phyloP scores from a whole-genome alignment of 1,140 invertebrate genomes.

The Neocloeon triangulifer region DNA sequence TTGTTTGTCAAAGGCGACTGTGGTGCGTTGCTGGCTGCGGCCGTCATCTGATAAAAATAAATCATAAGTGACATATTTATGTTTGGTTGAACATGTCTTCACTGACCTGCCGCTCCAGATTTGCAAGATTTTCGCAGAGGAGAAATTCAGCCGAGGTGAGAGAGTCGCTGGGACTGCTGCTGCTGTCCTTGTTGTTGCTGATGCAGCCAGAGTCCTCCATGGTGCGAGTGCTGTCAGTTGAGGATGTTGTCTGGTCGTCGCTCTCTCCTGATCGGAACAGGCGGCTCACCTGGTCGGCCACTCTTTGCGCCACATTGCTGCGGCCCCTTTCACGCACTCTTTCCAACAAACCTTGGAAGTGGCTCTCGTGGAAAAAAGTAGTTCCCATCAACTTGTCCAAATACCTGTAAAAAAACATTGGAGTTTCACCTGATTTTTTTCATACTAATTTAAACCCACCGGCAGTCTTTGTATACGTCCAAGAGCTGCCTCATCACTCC shows the following conservation, averaged over 20 bases:
- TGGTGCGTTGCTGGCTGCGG: no score
- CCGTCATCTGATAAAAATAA: no score
- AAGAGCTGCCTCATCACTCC: slow-evolving; percentile 56
- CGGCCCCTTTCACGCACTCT: slow-evolving; percentile 26
- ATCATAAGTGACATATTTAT: no score
- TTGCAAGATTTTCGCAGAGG: slow-evolving; percentile 9
- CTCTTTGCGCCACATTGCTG: slow-evolving; percentile 24
- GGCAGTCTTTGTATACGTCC: slow-evolving; percentile 65
- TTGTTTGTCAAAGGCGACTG: no score
- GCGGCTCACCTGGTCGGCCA: slow-evolving; percentile 30
- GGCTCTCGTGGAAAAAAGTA: slow-evolving; percentile 59
- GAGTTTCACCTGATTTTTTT: no score
- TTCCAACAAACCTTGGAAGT: slow-evolving; percentile 41
- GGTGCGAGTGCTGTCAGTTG: slow-evolving; percentile 1
- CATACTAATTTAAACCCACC: slow-evolving; percentile 17
- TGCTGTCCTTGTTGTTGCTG: slow-evolving; percentile 8
- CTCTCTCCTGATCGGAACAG: slow-evolving; percentile 20
- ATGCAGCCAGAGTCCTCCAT: slow-evolving; percentile 6
- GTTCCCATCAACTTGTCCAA: slow-evolving; percentile 66
- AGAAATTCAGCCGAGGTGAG: slow-evolving; percentile 17
- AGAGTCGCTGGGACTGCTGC: slow-evolving; percentile 7
- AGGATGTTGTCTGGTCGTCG: slow-evolving; percentile 6
- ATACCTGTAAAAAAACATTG: slow-evolving; percentile 19
- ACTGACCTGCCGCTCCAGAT: no score
- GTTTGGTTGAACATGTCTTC: no score